phyloP scores from a whole-genome alignment of 2,888 invertebrate genomes.

The Zaprionus obscuricornis region DNA sequence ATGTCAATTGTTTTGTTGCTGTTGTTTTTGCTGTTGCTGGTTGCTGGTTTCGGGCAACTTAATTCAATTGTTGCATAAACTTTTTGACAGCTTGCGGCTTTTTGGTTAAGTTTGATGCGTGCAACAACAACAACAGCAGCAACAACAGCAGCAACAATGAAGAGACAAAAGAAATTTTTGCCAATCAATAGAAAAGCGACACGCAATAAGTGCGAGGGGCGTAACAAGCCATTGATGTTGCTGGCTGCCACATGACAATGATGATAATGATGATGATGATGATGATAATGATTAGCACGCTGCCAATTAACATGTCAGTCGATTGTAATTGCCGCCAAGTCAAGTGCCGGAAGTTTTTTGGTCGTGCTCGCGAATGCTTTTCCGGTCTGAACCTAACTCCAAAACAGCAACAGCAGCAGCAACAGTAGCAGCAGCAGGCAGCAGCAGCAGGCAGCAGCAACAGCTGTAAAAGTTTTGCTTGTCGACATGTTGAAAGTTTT shows the following conservation, averaged over 20 bases:
- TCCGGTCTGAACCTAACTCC: constrained; percentile 3
- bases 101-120: constrained; percentile 4
- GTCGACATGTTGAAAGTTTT: too few relatives aligned
- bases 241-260: constrained; percentile 4
- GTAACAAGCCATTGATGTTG: neutral
- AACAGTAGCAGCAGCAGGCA: neutral
- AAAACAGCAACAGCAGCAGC: neutral
- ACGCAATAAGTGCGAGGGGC: too few relatives aligned
- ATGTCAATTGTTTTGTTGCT: neutral
- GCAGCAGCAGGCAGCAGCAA: too few relatives aligned
- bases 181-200: constrained; percentile 39
- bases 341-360: constrained; percentile 67
- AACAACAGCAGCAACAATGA: too few relatives aligned
- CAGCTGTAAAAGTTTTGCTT: too few relatives aligned
- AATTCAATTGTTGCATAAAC: constrained; percentile 46
- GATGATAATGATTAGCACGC: constrained; percentile 19
- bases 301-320: constrained; percentile 73
- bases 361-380: constrained; percentile 57
- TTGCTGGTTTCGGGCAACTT: too few relatives aligned
- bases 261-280: constrained; percentile 26
- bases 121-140: too few relatives aligned
- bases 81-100: constrained; percentile 45
- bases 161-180: constrained; percentile 25
- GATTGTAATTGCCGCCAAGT: constrained; percentile 54
- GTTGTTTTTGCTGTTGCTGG: too few relatives aligned